A percentile compares a stretch with the other conserved stretches of the same genome.
These are phyloP conservation scores for Andrena bucephala DNA, from an alignment of 2,888 invertebrate species.

Conservation along the genomic window DNA sequence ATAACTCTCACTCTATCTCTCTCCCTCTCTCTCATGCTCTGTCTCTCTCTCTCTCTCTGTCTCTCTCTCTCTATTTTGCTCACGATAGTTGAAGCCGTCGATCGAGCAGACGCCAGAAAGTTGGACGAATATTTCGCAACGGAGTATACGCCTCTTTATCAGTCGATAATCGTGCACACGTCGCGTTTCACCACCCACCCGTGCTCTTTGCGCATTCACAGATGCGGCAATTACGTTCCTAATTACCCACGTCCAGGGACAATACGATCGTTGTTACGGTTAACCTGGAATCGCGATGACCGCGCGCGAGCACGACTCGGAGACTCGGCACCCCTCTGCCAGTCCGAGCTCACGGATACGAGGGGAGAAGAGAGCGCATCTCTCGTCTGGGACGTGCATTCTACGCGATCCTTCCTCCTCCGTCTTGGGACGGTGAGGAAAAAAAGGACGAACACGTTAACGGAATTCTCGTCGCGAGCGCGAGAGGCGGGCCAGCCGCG, in stretches of 20 bases:
- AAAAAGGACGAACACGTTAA: slow-evolving; percentile 4
- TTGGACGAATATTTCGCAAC: slow-evolving; percentile 17
- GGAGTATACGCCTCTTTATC: slow-evolving; percentile 16
- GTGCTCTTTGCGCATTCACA: neutral
- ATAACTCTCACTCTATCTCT: neutral
- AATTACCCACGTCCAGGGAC: neutral
- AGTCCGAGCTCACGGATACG: neutral
- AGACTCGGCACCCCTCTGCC: neutral
- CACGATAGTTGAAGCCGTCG: neutral
- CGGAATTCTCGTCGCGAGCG: slow-evolving; percentile 9
- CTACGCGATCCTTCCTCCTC: neutral
- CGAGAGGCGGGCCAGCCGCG: neutral
- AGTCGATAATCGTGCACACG: slow-evolving; percentile 14
- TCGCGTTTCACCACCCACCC: slow-evolving; percentile 7
- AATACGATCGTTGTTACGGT: too few relatives aligned
- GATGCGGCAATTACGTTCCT: too few relatives aligned
- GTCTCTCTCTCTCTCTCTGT: too few relatives aligned
- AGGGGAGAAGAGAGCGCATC: neutral
- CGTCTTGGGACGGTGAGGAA: neutral
- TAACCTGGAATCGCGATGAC: neutral
- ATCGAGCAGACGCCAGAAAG: neutral
- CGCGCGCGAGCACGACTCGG: neutral
- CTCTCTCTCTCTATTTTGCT: neutral
- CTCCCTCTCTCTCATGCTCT: neutral
- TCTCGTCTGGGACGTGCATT: neutral